phyloP scores from a whole-genome alignment of 2,888 invertebrate species.

The Parnassius glacialis region DNA sequence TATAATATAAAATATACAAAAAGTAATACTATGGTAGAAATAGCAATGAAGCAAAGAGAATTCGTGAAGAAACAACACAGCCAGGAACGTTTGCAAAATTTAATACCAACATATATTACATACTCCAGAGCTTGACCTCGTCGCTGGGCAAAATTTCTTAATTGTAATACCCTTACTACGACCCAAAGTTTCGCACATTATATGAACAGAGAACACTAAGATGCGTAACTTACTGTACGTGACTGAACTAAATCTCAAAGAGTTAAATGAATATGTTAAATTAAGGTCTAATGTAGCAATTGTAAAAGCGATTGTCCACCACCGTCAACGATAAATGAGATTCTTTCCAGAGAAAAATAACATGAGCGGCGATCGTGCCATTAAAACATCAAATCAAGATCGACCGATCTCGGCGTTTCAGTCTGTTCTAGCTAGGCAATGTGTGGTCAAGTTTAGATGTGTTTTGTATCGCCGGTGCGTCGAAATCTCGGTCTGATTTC shows the following conservation, averaged over 20 bases:
- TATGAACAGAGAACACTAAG: background rate
- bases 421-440: too few relatives aligned
- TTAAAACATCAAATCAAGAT: too few relatives aligned
- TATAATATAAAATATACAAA: too few relatives aligned
- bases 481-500: too few relatives aligned
- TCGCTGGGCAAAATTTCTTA: slow-evolving; percentile 3
- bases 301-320: too few relatives aligned
- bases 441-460: too few relatives aligned
- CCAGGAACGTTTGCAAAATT: slow-evolving; percentile 8
- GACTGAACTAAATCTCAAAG: background rate
- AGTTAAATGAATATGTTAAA: background rate
- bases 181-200: background rate
- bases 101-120: slow-evolving; percentile 12
- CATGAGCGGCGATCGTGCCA: too few relatives aligned
- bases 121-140: slow-evolving; percentile 1
- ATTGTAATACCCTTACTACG: background rate
- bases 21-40: background rate
- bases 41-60: background rate
- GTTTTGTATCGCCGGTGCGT: too few relatives aligned
- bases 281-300: background rate
- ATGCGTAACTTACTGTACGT: slow-evolving; percentile 3
- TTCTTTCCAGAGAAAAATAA: too few relatives aligned
- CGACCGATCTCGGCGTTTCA: too few relatives aligned
- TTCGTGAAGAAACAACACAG: background rate
- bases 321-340: too few relatives aligned